These are phyloP conservation scores for Parazoanthus darwini DNA, from an alignment of 92 coral and sea anemone species.

Conservation along the genomic window DNA sequence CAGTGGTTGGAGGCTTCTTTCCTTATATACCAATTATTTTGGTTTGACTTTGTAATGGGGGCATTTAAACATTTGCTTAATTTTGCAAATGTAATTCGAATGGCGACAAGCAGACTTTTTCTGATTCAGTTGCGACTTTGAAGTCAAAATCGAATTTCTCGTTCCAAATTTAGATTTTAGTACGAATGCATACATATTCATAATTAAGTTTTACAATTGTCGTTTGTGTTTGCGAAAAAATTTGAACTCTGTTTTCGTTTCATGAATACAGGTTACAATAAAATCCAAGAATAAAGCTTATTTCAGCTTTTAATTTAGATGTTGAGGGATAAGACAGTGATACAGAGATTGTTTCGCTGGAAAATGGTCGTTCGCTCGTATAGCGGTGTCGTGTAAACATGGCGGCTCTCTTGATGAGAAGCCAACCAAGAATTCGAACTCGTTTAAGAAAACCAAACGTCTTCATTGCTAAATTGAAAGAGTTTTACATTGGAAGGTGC, in stretches of 20 bases:
- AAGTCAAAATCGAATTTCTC: constrained; percentile 38
- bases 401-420: constrained; percentile 33
- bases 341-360: constrained; percentile 40
- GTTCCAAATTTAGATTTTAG: constrained; percentile 49
- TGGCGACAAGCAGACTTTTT: background rate
- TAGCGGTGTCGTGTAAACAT: constrained; percentile 32
- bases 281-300: constrained; percentile 48
- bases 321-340: constrained; percentile 26
- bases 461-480: background rate
- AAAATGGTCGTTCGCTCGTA: constrained; percentile 31
- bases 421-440: background rate
- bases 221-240: constrained; percentile 73
- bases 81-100: background rate
- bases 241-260: constrained; percentile 29
- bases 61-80: background rate
- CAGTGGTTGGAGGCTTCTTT: background rate
- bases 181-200: constrained; percentile 53
- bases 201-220: constrained; percentile 34
- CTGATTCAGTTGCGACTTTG: constrained; percentile 11
- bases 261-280: constrained; percentile 16
- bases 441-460: background rate
- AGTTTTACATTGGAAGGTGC: background rate
- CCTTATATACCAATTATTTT: background rate
- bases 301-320: constrained; percentile 61
- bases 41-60: background rate